These are phyloP conservation scores for Ceyx melanurus DNA, from an alignment of 2,113 vertebrate genomes.

Conservation along the genomic window DNA sequence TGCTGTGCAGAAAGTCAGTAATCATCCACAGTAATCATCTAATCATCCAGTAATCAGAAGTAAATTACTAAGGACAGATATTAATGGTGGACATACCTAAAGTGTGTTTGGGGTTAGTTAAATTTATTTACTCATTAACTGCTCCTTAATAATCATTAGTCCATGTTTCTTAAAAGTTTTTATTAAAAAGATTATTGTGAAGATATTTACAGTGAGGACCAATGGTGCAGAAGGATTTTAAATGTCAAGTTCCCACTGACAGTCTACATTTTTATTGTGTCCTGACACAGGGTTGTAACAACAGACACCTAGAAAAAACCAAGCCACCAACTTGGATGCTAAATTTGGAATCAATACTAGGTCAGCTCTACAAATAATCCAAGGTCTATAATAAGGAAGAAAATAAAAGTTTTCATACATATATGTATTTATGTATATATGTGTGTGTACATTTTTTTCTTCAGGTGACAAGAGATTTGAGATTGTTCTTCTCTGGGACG, in stretches of 20 bases:
- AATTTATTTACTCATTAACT: background rate
- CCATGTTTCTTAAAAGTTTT: background rate
- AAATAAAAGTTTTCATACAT: no score
- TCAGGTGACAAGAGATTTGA: background rate
- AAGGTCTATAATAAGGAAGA: background rate
- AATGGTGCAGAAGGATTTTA: background rate
- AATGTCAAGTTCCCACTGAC: background rate
- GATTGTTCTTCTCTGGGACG: background rate
- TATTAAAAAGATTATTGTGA: background rate
- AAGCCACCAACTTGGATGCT: background rate
- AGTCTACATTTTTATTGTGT: background rate
- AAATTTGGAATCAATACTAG: background rate
- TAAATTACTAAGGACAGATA: background rate
- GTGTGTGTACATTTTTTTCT: background rate
- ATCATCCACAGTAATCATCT: background rate
- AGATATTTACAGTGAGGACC: background rate
- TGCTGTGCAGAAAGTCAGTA: background rate
- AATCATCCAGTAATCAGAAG: background rate
- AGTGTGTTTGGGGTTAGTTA: background rate
- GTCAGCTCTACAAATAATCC: background rate
- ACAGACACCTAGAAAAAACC: background rate
- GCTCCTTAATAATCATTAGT: background rate
- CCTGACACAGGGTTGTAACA: background rate
- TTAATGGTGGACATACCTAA: background rate
- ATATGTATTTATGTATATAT: accelerated